phyloP scores from a whole-genome alignment of 2,888 invertebrate species.

The Eumacrocentrus americanus region DNA sequence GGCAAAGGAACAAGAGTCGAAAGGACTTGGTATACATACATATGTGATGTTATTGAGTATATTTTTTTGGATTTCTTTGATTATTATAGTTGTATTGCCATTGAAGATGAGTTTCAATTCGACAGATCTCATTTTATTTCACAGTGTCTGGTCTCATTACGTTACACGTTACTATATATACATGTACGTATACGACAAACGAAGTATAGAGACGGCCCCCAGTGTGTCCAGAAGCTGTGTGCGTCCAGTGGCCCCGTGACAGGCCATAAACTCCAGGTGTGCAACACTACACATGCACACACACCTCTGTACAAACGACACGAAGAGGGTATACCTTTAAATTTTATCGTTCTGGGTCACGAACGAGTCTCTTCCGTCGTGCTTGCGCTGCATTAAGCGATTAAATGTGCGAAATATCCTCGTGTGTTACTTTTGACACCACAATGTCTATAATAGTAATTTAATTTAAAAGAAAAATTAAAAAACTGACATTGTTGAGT shows the following conservation, averaged over 20 bases:
- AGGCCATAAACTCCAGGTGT: slow-evolving; percentile 41
- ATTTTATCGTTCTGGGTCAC: slow-evolving; percentile 34
- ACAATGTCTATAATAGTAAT: neutral
- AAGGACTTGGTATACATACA: neutral
- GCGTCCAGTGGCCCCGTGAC: slow-evolving; percentile 38
- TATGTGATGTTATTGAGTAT: neutral
- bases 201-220: slow-evolving; percentile 32
- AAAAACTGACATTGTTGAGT: too few relatives aligned
- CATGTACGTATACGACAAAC: slow-evolving; percentile 25
- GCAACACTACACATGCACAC: slow-evolving; percentile 22
- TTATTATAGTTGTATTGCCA: neutral
- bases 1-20: neutral
- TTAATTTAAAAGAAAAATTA: neutral
- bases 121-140: slow-evolving; percentile 22
- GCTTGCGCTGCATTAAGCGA: slow-evolving; percentile 25
- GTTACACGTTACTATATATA: slow-evolving; percentile 8
- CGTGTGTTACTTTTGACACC: neutral
- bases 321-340: slow-evolving; percentile 24
- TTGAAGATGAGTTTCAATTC: slow-evolving; percentile 8
- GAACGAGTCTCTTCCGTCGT: slow-evolving; percentile 19
- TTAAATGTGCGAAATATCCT: slow-evolving; percentile 21
- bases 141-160: slow-evolving; percentile 7
- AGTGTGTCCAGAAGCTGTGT: too few relatives aligned
- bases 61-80: neutral
- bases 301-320: slow-evolving; percentile 19